Base-by-base conservation (phyloP, 2,113 vertebrate genomes). In the Chaenocephalus aceratus region DNA sequence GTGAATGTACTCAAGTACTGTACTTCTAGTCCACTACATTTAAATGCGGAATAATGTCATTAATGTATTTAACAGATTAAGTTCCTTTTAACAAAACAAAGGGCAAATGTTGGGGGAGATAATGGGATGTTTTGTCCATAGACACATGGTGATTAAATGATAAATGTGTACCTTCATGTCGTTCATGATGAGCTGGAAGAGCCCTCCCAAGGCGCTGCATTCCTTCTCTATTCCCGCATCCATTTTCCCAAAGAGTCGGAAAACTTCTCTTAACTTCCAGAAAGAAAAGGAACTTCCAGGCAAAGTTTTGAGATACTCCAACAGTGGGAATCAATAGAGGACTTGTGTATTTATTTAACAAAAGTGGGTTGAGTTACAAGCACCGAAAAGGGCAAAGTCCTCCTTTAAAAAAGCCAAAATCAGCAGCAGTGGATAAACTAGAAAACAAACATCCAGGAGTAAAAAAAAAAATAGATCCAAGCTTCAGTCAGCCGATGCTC, bases 181-280 rank as follows among this genome's bases (percentile, higher is more conserved):
- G 93, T 88, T 96, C 95, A 96, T 96, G 91, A 96, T 94, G 93
- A 94, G 93, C 86, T 96, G 96, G 93, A 96, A 96, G 75, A 96
- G 94, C 80, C 95, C 95, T 89, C 96, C 96, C 90, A 96, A 89
- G 75, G 96, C 95, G 93, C 96, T 94, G 89, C 96, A 96, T 91
- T 96, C 96, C 93, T 95, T 95, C 93, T 96, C 96, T 84, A 96
- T 95, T 26, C 94, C 94, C 91, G 93, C 94, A 91, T 96, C 96
- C 96, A 96, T 96, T 90, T 93, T 93, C 90, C 89, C 93, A 91
- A 84, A 71, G 52, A 15, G 71, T 78, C 60, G 80, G 86, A 68
- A 83, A 79, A 80, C 73, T 74, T 67, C 44, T 75, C 85, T 83
- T 58, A 46, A 44, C 67, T 41, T 62, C 60, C 74, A 12, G 10